Evolutionary conservation across 2,113 vertebrate species (phyloP).

Genomic region (rabbit (Oryctolagus cuniculus)): DNA sequence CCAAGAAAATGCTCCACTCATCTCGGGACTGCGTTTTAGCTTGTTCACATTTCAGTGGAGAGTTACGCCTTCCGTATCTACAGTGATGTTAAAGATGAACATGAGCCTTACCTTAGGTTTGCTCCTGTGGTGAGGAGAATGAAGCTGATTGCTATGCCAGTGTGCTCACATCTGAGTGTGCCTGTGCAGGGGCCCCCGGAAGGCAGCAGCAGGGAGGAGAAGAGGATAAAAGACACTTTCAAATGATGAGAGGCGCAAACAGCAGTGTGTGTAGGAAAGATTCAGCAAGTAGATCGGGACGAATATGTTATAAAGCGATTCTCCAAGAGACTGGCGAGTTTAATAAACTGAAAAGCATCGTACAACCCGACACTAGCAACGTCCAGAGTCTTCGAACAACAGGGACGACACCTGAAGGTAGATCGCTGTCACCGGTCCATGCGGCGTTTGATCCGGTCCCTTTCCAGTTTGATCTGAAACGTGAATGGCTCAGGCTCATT

Average conservation of each 20-base stretch:
- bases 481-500: conserved; percentile 31
- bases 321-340: background rate
- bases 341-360: background rate
- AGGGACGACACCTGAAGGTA: background rate
- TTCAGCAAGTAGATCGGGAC: background rate
- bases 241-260: background rate
- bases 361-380: background rate
- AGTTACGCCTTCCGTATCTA: background rate
- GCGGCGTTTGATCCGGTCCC: conserved; percentile 11
- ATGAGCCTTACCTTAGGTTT: background rate
- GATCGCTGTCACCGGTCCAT: background rate
- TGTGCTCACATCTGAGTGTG: background rate
- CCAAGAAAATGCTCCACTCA: background rate
- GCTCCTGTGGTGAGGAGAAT: background rate
- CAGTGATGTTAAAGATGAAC: background rate
- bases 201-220: background rate
- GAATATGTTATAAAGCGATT: no score
- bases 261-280: background rate
- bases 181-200: background rate
- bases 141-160: background rate
- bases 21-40: background rate
- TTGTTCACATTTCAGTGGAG: background rate
- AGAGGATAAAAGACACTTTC: background rate
- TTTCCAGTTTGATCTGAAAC: conserved; percentile 33
- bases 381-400: conserved; percentile 22